Percentiles rank a stretch among this genome's conserved stretches.
These are phyloP conservation scores for Sitta carolinensis DNA, from an alignment of 2,797 vertebrate species.

Conservation along the genomic window DNA sequence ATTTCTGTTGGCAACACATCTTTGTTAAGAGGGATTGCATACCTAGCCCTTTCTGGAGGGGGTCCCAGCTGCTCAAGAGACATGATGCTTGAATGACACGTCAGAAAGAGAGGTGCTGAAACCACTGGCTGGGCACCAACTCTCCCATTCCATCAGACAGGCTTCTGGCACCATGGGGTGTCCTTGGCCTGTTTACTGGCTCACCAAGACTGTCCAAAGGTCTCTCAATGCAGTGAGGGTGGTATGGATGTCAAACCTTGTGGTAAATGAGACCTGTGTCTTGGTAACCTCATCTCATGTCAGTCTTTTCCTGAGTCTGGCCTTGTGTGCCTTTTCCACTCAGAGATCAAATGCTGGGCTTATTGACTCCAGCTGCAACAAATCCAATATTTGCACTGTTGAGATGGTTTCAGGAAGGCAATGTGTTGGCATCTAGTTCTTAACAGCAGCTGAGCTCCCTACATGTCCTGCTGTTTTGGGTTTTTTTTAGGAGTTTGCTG, in stretches of 20 bases:
- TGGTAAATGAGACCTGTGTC: not conserved
- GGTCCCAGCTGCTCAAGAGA: not conserved
- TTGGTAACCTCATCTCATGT: not conserved
- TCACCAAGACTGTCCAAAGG: not conserved
- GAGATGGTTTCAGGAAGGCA: not conserved
- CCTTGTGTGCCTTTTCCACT: not conserved
- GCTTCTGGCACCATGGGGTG: not conserved
- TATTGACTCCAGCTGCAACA: not conserved
- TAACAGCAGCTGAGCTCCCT: not conserved
- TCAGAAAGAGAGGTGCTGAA: not conserved
- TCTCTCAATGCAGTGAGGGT: not conserved
- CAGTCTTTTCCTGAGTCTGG: not conserved
- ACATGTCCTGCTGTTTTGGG: not conserved
- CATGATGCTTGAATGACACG: not conserved
- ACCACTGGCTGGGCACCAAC: not conserved
- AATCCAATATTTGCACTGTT: not conserved
- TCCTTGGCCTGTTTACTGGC: not conserved
- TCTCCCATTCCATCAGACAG: not conserved
- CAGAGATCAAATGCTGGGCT: not conserved
- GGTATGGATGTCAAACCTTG: not conserved
- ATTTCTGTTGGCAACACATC: not conserved
- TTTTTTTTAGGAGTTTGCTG: constrained; percentile 72
- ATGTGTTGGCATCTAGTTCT: not conserved
- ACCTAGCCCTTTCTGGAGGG: not conserved
- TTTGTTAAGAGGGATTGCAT: not conserved